phyloP scores from a whole-genome alignment of 2,113 vertebrate genomes.

The Gambusia affinis region DNA sequence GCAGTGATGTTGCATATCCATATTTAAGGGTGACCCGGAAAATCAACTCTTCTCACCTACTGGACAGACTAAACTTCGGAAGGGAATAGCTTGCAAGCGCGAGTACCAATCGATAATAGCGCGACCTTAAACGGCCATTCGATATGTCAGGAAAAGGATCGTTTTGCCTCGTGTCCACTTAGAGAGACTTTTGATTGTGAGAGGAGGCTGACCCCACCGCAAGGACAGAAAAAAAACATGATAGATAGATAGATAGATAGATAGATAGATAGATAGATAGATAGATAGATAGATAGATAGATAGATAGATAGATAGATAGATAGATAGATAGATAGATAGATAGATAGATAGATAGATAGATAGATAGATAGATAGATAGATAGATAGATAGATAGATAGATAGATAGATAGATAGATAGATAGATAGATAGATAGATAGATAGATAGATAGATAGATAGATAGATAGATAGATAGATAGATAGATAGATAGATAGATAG shows the following conservation, averaged over 20 bases:
- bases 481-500: conserved; percentile 7
- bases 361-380: conserved; percentile 19
- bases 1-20: conserved; percentile 42
- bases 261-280: conserved; percentile 14
- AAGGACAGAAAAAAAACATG: conserved; percentile 30
- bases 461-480: neutral
- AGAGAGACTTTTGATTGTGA: conserved; percentile 40
- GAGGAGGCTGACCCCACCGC: conserved; percentile 33
- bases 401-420: too few relatives aligned
- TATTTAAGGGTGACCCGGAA: conserved; percentile 63
- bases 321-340: conserved; percentile 23
- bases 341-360: conserved; percentile 24
- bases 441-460: conserved; percentile 11
- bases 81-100: conserved; percentile 11
- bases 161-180: conserved; percentile 54
- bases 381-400: conserved; percentile 7
- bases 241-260: conserved; percentile 4
- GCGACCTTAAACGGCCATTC: conserved; percentile 65
- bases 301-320: conserved; percentile 19
- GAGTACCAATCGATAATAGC: conserved; percentile 48
- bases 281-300: conserved; percentile 25
- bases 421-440: conserved; percentile 7
- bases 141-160: conserved; percentile 59
- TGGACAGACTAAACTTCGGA: neutral
- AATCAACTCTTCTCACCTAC: conserved; percentile 26